These are phyloP conservation scores for Theropithecus gelada DNA, from an alignment of 2,113 vertebrate species.

Conservation along the genomic window DNA sequence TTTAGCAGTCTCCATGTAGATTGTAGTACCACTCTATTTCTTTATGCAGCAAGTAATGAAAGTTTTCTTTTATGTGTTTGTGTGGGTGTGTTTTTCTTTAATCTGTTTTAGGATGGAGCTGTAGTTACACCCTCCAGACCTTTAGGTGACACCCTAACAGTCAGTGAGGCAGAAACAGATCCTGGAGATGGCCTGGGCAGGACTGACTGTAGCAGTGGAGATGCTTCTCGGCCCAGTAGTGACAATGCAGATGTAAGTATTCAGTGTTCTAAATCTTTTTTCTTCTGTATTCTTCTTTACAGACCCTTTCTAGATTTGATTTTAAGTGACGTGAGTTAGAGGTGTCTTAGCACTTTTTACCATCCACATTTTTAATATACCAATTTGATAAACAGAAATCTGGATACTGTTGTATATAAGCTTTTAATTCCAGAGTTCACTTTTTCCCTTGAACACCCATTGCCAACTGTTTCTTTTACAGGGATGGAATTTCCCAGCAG, in stretches of 20 bases:
- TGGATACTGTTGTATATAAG: background rate
- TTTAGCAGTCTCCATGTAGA: background rate
- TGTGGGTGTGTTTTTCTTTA: background rate
- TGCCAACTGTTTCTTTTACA: conserved; percentile 56
- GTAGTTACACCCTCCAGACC: conserved; percentile 73
- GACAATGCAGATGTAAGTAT: conserved; percentile 85
- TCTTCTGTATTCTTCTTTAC: background rate
- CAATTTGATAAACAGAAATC: conserved; percentile 1
- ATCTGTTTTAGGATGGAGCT: conserved; percentile 82
- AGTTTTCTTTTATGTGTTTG: background rate
- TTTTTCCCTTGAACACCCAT: conserved; percentile 34
- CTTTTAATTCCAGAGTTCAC: background rate
- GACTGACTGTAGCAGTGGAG: conserved; percentile 81
- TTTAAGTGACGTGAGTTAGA: conserved; percentile 17
- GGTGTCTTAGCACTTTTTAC: background rate
- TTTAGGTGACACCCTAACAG: conserved; percentile 78
- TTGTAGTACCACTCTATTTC: background rate
- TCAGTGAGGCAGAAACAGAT: conserved; percentile 88
- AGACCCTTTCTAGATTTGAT: background rate
- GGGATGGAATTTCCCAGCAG: conserved; percentile 73
- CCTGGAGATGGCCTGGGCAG: conserved; percentile 79
- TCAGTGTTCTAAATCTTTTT: background rate
- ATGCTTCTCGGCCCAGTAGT: conserved; percentile 81
- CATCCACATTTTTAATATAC: background rate
- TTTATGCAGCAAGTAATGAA: background rate